These are phyloP conservation scores for Miniopterus natalensis DNA, from an alignment of 2,113 vertebrate genomes.

Conservation along the genomic window DNA sequence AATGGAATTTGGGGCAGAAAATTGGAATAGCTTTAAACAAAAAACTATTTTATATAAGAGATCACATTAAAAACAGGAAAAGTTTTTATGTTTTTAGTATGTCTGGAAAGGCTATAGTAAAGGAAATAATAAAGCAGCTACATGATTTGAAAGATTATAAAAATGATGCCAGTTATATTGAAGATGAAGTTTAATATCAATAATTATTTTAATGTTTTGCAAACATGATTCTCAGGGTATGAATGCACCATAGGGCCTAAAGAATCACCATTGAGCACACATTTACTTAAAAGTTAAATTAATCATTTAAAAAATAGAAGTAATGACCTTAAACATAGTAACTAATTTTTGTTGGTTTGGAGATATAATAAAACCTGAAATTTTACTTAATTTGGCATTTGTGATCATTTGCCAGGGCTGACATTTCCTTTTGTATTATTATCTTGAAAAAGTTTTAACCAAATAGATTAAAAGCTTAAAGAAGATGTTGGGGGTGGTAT, in stretches of 20 bases:
- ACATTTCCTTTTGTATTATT: slow-evolving; percentile 65
- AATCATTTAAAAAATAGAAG: slow-evolving; percentile 39
- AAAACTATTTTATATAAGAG: neutral
- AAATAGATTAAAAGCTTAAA: slow-evolving; percentile 70
- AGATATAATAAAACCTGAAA: slow-evolving; percentile 62
- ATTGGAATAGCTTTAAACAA: slow-evolving; percentile 9
- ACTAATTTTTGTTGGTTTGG: slow-evolving; percentile 62
- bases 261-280: slow-evolving; percentile 22
- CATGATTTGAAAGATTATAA: slow-evolving; percentile 7
- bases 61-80: slow-evolving; percentile 1
- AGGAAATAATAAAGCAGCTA: neutral
- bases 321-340: slow-evolving; percentile 47
- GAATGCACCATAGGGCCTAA: neutral
- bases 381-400: slow-evolving; percentile 71
- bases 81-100: slow-evolving; percentile 15
- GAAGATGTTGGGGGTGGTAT: slow-evolving; percentile 28
- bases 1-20: neutral
- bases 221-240: slow-evolving; percentile 33
- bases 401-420: slow-evolving; percentile 58
- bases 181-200: slow-evolving; percentile 19
- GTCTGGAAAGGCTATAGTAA: neutral
- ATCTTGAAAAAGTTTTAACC: slow-evolving; percentile 68
- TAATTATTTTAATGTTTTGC: slow-evolving; percentile 58
- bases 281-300: slow-evolving; percentile 68
- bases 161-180: neutral